Conservation (phyloP, 35 echinoderm and acorn worm species). For the Apostichopus japonicus region DNA sequence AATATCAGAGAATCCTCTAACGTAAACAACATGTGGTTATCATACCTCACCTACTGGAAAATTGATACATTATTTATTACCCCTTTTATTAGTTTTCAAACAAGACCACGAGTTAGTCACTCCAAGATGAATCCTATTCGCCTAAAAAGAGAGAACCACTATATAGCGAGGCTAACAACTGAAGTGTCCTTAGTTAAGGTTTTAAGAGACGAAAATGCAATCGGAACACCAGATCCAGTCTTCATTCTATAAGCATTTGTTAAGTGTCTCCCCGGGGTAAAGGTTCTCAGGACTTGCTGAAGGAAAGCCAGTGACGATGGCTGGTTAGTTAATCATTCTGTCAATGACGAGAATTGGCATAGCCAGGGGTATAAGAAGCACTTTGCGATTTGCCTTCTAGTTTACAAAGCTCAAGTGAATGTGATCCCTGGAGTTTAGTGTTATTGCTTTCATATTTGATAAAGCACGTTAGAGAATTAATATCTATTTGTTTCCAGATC, state of each 20-base stretch:
- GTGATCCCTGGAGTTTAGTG: background rate
- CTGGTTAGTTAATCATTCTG: slow-evolving; percentile 19
- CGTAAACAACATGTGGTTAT: slow-evolving; percentile 15
- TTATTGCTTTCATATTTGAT: slow-evolving; percentile 11
- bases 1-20: background rate
- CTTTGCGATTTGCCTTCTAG: background rate
- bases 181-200: slow-evolving; percentile 13
- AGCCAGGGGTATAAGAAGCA: slow-evolving; percentile 11
- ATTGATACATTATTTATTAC: slow-evolving; percentile 16
- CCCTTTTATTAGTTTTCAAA: background rate
- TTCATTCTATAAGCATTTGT: slow-evolving; percentile 24
- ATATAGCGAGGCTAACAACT: background rate
- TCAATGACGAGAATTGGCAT: background rate
- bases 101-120: background rate
- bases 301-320: background rate
- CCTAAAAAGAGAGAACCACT: background rate
- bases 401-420: slow-evolving; percentile 18
- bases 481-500: background rate
- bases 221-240: background rate
- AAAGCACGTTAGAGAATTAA: background rate
- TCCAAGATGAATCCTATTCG: background rate
- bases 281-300: background rate
- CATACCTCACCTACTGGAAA: background rate
- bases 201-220: slow-evolving; percentile 10
- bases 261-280: slow-evolving; percentile 17